These are phyloP conservation scores for Parus major DNA, from an alignment of 2,113 vertebrate genomes.

Conservation along the genomic window DNA sequence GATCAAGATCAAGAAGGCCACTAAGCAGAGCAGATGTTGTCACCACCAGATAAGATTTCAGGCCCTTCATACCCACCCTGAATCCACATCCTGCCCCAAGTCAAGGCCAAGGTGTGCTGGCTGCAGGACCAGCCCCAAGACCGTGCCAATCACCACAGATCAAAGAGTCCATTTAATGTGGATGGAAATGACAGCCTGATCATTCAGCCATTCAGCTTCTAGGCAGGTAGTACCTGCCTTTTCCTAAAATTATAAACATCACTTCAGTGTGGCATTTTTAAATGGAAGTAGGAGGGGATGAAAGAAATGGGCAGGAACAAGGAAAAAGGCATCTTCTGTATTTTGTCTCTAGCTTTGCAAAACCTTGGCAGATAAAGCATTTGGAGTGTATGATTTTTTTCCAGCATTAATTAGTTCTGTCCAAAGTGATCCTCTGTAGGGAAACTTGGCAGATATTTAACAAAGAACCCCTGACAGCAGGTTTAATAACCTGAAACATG, in stretches of 20 bases:
- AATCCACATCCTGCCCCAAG: neutral
- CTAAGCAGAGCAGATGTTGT: neutral
- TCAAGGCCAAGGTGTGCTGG: neutral
- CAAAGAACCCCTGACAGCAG: neutral
- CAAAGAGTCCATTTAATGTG: neutral
- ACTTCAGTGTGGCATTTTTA: neutral
- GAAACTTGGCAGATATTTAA: neutral
- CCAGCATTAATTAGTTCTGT: neutral
- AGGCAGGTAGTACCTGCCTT: neutral
- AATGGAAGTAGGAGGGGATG: neutral
- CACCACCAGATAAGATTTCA: neutral
- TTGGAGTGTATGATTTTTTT: neutral
- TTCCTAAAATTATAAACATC: neutral
- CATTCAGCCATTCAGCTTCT: neutral
- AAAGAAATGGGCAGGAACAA: neutral
- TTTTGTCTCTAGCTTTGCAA: neutral
- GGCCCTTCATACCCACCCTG: neutral
- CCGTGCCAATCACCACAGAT: accelerated
- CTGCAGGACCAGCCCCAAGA: neutral
- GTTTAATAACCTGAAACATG: neutral
- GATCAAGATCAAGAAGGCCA: neutral
- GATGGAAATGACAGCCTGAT: neutral
- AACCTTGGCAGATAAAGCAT: neutral
- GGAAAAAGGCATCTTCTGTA: neutral
- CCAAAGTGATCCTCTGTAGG: neutral